Percentiles rank a stretch among this genome's conserved stretches.
Conservation (phyloP, 2,888 invertebrate genomes). For the Diadromus collaris region DNA sequence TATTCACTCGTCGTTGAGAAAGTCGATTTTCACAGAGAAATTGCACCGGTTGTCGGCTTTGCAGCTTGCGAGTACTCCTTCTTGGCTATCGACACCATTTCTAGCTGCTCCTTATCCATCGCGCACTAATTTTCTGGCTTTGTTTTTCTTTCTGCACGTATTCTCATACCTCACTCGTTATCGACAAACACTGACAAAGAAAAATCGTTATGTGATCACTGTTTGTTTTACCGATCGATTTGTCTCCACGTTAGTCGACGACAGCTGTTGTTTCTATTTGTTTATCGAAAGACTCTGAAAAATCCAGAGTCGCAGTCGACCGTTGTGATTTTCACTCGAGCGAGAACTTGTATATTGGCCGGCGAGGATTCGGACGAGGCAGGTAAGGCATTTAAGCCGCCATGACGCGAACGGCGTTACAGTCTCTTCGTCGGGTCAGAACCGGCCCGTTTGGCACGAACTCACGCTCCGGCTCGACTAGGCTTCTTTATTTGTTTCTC, state of each 20-base stretch:
- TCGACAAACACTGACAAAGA: background rate
- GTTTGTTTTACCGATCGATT: background rate
- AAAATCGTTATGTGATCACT: background rate
- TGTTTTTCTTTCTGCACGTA: background rate
- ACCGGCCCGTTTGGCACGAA: conserved; percentile 46
- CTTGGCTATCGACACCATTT: conserved; percentile 45
- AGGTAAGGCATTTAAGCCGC: conserved; percentile 56
- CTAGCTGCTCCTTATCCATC: conserved; percentile 31
- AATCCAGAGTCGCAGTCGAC: background rate
- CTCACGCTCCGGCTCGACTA: conserved; percentile 40
- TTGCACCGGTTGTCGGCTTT: conserved; percentile 1
- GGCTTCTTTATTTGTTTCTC: conserved; percentile 55
- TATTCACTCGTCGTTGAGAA: background rate
- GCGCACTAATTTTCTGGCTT: background rate
- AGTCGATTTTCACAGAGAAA: conserved; percentile 5
- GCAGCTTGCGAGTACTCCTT: conserved; percentile 21
- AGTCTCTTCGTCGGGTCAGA: conserved; percentile 39
- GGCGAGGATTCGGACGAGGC: conserved; percentile 17
- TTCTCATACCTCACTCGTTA: background rate
- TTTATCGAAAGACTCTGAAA: background rate
- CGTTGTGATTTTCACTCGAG: background rate
- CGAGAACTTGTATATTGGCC: background rate
- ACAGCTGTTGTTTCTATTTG: background rate
- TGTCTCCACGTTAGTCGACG: background rate
- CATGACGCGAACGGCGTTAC: conserved; percentile 30